These are phyloP conservation scores for Polyommatus iphigenia DNA, from an alignment of 2,888 invertebrate species.

Conservation along the genomic window DNA sequence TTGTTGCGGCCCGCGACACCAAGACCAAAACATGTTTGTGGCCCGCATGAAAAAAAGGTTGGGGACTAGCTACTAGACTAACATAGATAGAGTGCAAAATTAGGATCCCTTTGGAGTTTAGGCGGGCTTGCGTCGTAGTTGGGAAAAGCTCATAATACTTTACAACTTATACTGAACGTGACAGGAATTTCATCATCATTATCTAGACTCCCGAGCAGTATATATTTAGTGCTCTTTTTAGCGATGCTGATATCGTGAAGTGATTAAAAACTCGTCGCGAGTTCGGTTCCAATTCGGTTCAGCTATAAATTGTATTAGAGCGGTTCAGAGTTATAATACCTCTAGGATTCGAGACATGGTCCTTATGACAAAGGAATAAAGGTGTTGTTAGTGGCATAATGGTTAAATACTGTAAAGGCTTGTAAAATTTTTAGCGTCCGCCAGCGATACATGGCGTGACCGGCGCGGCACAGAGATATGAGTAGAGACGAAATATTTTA, in stretches of 20 bases:
- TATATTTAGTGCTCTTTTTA: neutral
- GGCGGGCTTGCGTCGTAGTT: no score
- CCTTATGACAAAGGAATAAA: neutral
- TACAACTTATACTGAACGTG: neutral
- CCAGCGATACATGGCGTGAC: neutral
- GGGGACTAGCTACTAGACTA: no score
- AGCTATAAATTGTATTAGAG: neutral
- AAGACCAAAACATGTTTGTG: no score
- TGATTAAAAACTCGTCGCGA: neutral
- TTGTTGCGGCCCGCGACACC: no score
- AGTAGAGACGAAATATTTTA: neutral
- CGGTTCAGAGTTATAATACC: neutral
- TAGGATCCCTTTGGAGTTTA: no score
- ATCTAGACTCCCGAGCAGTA: neutral
- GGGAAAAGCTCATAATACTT: conserved; percentile 1
- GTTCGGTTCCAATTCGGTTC: neutral
- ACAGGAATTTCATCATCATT: neutral
- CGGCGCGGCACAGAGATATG: neutral
- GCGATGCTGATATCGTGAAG: neutral
- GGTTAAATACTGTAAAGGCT: neutral
- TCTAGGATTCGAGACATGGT: neutral
- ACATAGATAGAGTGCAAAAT: no score
- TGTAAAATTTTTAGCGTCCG: neutral
- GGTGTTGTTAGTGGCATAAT: neutral
- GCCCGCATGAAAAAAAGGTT: no score